Evolutionary conservation across 2,888 invertebrate species (phyloP), one percentile per base, ranked within the genome.

Genomic region (Tineola bisselliella): DNA sequence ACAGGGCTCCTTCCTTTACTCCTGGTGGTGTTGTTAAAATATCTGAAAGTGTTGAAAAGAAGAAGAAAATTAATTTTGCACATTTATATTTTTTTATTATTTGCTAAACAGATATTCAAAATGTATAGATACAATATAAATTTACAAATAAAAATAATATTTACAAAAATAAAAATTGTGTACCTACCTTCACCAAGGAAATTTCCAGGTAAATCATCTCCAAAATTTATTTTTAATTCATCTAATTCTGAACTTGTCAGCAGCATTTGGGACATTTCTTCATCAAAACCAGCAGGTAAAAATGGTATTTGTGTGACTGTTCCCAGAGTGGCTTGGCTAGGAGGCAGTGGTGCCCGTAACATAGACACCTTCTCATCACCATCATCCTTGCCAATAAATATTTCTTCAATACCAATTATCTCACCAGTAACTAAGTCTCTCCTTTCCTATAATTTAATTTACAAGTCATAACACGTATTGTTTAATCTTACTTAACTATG

Each of bases 271-370:
- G 82, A 79, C 0, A 86, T 66, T 62, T 89, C 88, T 58, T 89
- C 84, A 64, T 91, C 88, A 74, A 95, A 93, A 1, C 95, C 94
- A 57, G 94, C 96, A 0, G 97, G 97, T 89, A 94, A 91, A 75
- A 97, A 97, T 0, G 95, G 96, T 71, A 91, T 92, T 74, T 94
- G 95, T 63, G 91, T 92, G 0, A 92, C 90, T 60, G 91, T 92
- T 13, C 97, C 97, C 67, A 91, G 88, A 0, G 93, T 89, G 58
- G 92, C 89, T 70, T 93, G 90, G 48, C 87, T 86, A 2, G 92
- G 89, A 8, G 93, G 90, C 44, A 92, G 89, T 0, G 95, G 96
- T 18, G 93, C 91, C 66, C 96, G 87, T 43, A 89, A 89, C 87
- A 97, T 90, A 0, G 96, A 95, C 74, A 93, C 66, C 57, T 71